Evolutionary conservation across 2,797 vertebrate species (phyloP), one percentile per base, ranked within the genome.

Genomic region (Cirrhinus mrigala): DNA sequence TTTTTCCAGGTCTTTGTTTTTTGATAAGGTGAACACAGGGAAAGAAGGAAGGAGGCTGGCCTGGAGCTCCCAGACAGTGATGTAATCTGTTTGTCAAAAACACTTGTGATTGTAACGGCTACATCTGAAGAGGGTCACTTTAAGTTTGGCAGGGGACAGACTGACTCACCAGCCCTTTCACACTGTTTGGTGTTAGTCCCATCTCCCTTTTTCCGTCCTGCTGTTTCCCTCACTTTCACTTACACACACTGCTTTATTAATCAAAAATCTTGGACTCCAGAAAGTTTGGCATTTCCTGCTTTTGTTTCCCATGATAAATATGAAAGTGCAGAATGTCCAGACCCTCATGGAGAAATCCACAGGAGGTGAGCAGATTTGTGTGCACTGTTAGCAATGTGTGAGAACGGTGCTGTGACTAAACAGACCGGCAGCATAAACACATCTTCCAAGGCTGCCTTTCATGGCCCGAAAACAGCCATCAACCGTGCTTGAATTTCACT

Each of bases 51-150:
- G 37, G 29, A 56, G 82, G 48, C 79, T 78, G 75, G 89, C 70
- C 83, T 89, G 87, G 88, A 93, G 89, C 87, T 91, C 88, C 60
- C 46, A 94, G 92, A 93, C 85, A 76, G 77, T 94, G 92, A 94
- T 87, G 91, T 94, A 92, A 94, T 93, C 33, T 69, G 33, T 91
- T 90, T 90, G n/a, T 87, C 76, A 76, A 86, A 91, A 92, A 89
- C 87, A 88, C 27, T 58, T 69, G 48, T 37, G 68, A 91, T 90
- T 89, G 71, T 80, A 82, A 80, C 90, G 87, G 46, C 84, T 74
- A 22, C 73, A 86, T 89, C 56, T 81, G 66, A 70, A 79, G 40
- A 60, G 75, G 37, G 54, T 62, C 40, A 82, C 78, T 15, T 54
- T 27, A 60, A 46, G 86, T 58, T 88, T 69, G 81, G 79, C 73